Conservation (phyloP, 2,113 vertebrate species). For the Sisor rabdophorus region DNA sequence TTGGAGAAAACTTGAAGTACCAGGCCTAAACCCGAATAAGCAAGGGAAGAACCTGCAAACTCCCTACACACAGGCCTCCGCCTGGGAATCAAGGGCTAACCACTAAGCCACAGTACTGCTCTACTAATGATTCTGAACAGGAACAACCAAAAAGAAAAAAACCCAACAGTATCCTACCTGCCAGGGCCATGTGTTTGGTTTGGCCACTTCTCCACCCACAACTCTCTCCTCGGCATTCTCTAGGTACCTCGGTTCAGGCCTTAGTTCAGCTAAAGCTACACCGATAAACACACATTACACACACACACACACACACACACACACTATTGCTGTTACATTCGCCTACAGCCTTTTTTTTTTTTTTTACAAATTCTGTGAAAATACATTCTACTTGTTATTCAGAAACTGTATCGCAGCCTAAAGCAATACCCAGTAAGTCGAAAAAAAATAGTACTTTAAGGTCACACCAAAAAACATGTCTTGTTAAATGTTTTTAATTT, state of each 20-base stretch:
- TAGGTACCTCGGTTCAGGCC: conserved; percentile 65
- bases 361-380: not conserved
- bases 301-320: conserved; percentile 7
- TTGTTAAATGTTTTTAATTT: not conserved
- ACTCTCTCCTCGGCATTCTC: conserved; percentile 66
- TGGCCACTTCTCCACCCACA: conserved; percentile 77
- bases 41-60: too few relatives aligned
- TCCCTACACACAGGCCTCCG: too few relatives aligned
- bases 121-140: not conserved
- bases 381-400: conserved; percentile 3
- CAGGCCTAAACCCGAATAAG: too few relatives aligned
- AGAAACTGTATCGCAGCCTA: not conserved
- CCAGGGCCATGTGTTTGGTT: conserved; percentile 78
- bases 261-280: conserved; percentile 68
- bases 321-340: not conserved
- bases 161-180: conserved; percentile 71
- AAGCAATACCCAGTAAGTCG: conserved; percentile 3
- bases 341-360: too few relatives aligned
- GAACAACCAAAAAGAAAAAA: not conserved
- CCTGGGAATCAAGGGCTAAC: too few relatives aligned
- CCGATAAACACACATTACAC: conserved; percentile 21
- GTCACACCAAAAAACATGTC: not conserved
- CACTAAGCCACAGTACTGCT: too few relatives aligned
- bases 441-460: too few relatives aligned
- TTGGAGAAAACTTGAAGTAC: too few relatives aligned